phyloP scores from a whole-genome alignment of 2,888 invertebrate species.

The Bombylius major region DNA sequence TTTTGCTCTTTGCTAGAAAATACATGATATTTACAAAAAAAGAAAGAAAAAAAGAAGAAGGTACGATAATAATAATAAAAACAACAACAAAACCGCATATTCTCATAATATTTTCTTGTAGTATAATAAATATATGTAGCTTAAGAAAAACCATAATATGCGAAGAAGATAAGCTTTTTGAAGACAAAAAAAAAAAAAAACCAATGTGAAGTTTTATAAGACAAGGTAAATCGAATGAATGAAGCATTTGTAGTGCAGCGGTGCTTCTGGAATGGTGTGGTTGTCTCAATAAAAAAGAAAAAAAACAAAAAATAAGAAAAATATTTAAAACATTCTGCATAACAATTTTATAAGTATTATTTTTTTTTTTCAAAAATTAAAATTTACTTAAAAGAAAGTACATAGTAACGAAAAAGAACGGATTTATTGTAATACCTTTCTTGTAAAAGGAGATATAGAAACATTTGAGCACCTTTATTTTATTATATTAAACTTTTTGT shows the following conservation, averaged over 20 bases:
- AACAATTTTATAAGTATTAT: too few relatives aligned
- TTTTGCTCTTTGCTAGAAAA: too few relatives aligned
- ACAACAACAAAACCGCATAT: not conserved
- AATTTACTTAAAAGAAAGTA: not conserved
- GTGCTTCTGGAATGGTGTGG: conserved; percentile 30
- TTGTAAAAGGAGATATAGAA: too few relatives aligned
- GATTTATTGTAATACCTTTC: not conserved
- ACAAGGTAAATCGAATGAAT: conserved; percentile 32
- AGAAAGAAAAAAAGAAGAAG: not conserved
- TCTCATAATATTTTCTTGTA: not conserved
- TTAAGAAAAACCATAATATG: too few relatives aligned
- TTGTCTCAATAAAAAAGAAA: not conserved
- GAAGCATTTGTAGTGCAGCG: conserved; percentile 38
- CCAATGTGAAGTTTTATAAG: conserved; percentile 34
- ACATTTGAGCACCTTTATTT: too few relatives aligned
- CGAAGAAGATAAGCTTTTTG: not conserved
- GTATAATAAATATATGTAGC: too few relatives aligned
- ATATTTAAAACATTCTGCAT: too few relatives aligned
- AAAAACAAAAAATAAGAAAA: too few relatives aligned
- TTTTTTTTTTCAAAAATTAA: too few relatives aligned
- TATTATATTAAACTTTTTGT: too few relatives aligned
- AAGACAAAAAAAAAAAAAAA: not conserved
- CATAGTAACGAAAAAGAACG: not conserved
- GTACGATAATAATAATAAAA: not conserved
- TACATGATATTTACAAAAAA: too few relatives aligned